Conservation (phyloP, 1,140 invertebrate species). For the Nasonia longicornis region DNA sequence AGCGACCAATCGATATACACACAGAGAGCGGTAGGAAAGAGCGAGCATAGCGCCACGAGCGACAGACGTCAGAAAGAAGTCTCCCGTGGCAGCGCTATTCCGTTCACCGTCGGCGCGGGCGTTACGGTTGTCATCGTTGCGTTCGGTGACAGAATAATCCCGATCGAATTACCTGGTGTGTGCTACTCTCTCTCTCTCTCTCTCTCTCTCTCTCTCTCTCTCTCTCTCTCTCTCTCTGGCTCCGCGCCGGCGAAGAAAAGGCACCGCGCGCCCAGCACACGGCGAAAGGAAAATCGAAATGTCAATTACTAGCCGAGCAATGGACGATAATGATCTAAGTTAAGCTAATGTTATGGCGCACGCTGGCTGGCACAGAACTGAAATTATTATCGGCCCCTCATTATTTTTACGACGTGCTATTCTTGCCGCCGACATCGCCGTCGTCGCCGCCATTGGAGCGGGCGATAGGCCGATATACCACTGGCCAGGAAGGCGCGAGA, state of each 20-base stretch:
- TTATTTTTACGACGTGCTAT: constrained; percentile 29
- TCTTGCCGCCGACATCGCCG: neutral
- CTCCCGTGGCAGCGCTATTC: neutral
- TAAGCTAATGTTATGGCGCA: constrained; percentile 19
- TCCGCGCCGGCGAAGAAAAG: neutral
- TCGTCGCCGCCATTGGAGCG: too few relatives aligned
- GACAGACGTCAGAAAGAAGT: constrained; percentile 39
- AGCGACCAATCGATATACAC: constrained; percentile 40
- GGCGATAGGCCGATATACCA: neutral
- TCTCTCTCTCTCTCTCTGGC: too few relatives aligned
- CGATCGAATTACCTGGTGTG: constrained; percentile 25
- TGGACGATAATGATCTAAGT: constrained; percentile 29
- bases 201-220: too few relatives aligned
- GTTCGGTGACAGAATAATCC: constrained; percentile 28
- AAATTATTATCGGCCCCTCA: constrained; percentile 33
- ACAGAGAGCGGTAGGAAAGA: neutral
- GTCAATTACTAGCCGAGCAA: constrained; percentile 29
- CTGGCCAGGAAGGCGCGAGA: too few relatives aligned
- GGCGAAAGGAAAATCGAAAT: constrained; percentile 35
- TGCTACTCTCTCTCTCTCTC: too few relatives aligned
- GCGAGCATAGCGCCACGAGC: neutral
- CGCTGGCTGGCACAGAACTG: neutral
- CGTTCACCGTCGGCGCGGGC: neutral
- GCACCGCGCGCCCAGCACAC: too few relatives aligned
- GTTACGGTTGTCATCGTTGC: constrained; percentile 26